Percentiles rank a stretch among this genome's conserved stretches.
These are phyloP conservation scores for Lanius collurio DNA, from an alignment of 2,113 vertebrate species.

Conservation along the genomic window DNA sequence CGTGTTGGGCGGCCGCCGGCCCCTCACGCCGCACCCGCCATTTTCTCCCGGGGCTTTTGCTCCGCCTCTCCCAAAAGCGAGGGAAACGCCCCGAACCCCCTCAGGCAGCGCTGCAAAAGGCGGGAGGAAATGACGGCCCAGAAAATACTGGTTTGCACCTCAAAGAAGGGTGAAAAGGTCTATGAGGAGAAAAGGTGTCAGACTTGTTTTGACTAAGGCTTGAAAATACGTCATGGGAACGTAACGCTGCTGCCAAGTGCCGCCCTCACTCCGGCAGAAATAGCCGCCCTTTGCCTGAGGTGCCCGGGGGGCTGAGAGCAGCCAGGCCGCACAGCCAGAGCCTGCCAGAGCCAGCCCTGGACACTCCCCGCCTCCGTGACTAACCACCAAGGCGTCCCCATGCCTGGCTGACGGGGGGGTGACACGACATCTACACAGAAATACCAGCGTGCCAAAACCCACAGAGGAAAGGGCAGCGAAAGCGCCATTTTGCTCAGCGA, in stretches of 20 bases:
- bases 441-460: background rate
- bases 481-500: background rate
- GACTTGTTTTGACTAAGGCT: background rate
- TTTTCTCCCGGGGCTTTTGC: background rate
- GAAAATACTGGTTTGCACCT: background rate
- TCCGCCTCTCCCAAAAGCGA: accelerated
- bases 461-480: background rate
- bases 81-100: accelerated
- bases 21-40: accelerated
- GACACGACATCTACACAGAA: background rate
- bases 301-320: accelerated
- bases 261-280: background rate
- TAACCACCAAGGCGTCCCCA: accelerated
- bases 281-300: accelerated
- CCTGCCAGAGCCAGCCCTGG: background rate
- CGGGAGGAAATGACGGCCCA: accelerated
- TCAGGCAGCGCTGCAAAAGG: too few species aligned
- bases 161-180: background rate
- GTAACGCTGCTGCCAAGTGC: background rate
- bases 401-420: background rate
- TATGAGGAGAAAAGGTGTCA: background rate
- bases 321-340: accelerated
- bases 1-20: accelerated
- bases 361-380: background rate
- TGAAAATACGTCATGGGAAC: background rate